Evolutionary conservation across 2,797 vertebrate genomes (phyloP), one percentile per base, ranked within the genome.

Genomic region (Fistularia commersonii): DNA sequence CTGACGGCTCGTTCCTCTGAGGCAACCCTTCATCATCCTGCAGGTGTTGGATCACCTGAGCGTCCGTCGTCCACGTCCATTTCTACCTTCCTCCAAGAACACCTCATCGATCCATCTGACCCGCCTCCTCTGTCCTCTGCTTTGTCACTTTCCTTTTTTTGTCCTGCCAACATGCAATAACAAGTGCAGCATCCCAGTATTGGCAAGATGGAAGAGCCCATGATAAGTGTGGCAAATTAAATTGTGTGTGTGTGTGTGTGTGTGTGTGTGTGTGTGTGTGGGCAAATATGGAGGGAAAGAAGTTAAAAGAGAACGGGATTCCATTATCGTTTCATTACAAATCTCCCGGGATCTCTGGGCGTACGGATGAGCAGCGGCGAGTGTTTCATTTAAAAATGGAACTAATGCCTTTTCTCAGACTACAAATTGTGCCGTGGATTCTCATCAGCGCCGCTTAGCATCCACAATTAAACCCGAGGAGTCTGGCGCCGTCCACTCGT

Each of bases 291-390:
- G 40, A 13, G 32, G 8, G 31, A 40, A 12, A 23, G 11, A 38
- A 12, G 46, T 65, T 63, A 51, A 61, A 64, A 54, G 53, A 70
- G 35, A 48, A 45, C 32, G 53, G 65, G 53, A 73, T 76, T 75
- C 74, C 65, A 72, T 82, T 85, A 81, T 74, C 36, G 34, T 68
- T 68, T 83, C 66, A 72, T 84, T 82, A 80, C 55, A 66, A 64
- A 72, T 67, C 61, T 61, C 51, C 23, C 4, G 23, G 23, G 23
- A 48, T 69, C 64, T 66, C 61, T 8, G 51, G 62, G 46, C 48
- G 37, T 57, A 48, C 32, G 44, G 62, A 75, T 77, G 53, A 72
- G 76, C 57, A 57, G 72, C 73, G 39, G 64, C 36, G 8, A 53
- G 61, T 56, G 54, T 85, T 77, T 39, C 50, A 79, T 79, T 75